Conservation (phyloP, 2,797 vertebrate genomes). For the Lophotriccus pileatus region DNA sequence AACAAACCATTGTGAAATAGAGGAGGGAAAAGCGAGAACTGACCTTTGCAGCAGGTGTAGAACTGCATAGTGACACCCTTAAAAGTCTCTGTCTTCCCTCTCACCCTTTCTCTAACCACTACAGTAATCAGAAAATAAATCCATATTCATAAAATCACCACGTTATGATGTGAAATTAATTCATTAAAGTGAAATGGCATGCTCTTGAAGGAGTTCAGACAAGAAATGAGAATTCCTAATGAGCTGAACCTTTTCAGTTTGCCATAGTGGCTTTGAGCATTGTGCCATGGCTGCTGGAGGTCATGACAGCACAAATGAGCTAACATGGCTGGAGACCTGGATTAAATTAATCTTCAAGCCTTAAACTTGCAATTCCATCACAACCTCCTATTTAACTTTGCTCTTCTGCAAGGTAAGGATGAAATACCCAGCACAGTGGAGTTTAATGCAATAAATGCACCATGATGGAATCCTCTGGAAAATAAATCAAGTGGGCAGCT, state of each 20-base stretch:
- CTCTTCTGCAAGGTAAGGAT: not conserved
- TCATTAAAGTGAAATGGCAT: slow-evolving; percentile 32
- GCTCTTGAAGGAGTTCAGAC: not conserved
- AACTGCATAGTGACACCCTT: not conserved
- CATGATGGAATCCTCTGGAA: not conserved
- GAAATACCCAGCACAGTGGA: not conserved
- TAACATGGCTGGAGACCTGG: not conserved
- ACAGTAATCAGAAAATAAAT: slow-evolving; percentile 35
- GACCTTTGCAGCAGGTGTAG: not conserved
- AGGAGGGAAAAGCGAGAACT: not conserved
- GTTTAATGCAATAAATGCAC: not conserved
- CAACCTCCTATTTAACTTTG: not conserved
- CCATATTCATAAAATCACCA: slow-evolving; percentile 45
- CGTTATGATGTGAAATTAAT: slow-evolving; percentile 10
- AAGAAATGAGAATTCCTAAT: slow-evolving; percentile 8
- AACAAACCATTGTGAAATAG: not conserved
- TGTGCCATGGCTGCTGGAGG: not conserved
- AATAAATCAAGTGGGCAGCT: not conserved
- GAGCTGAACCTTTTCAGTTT: not conserved
- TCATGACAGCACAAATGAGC: not conserved
- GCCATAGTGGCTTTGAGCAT: not conserved
- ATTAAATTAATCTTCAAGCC: not conserved
- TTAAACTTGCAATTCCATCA: not conserved
- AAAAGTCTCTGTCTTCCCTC: slow-evolving; percentile 8
- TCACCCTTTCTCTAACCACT: not conserved